Conservation (phyloP, 2,888 invertebrate species). For the Artemia sinica region DNA sequence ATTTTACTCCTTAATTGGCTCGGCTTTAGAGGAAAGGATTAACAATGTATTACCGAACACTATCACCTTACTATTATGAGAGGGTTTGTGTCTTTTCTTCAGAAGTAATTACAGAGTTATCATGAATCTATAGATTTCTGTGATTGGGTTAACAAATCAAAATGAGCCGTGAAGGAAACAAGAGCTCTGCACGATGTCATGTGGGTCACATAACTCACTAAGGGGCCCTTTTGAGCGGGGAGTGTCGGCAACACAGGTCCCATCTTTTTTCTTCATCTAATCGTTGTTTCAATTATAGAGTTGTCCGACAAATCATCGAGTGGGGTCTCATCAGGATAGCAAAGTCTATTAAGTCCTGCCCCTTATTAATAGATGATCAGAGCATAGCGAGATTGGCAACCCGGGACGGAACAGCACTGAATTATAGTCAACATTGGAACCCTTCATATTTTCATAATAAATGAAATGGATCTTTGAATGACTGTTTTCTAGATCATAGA, state of each 20-base stretch:
- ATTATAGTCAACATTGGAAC: not conserved
- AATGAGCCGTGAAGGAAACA: conserved; percentile 13
- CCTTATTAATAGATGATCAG: conserved; percentile 10
- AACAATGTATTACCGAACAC: too few species aligned
- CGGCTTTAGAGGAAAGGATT: too few species aligned
- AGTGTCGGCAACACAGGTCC: conserved; percentile 12
- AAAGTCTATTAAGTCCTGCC: conserved; percentile 10
- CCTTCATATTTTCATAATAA: conserved; percentile 7
- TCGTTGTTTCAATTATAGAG: conserved; percentile 13
- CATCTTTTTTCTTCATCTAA: conserved; percentile 17
- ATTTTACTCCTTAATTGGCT: too few species aligned
- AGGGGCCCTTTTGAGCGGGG: conserved; percentile 17
- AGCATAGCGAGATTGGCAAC: conserved; percentile 4
- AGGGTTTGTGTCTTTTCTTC: too few species aligned
- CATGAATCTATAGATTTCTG: not conserved
- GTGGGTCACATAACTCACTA: conserved; percentile 12
- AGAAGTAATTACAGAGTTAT: too few species aligned
- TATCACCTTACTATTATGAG: too few species aligned
- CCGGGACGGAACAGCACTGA: conserved; percentile 9
- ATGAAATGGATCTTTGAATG: conserved; percentile 7
- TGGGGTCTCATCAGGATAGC: conserved; percentile 13
- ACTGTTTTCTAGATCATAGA: not conserved
- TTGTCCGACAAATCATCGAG: conserved; percentile 15
- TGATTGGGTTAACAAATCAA: conserved; percentile 5
- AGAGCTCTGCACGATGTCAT: conserved; percentile 3